These are phyloP conservation scores for Phthorimaea operculella DNA, from an alignment of 1,140 invertebrate species.

Conservation along the genomic window DNA sequence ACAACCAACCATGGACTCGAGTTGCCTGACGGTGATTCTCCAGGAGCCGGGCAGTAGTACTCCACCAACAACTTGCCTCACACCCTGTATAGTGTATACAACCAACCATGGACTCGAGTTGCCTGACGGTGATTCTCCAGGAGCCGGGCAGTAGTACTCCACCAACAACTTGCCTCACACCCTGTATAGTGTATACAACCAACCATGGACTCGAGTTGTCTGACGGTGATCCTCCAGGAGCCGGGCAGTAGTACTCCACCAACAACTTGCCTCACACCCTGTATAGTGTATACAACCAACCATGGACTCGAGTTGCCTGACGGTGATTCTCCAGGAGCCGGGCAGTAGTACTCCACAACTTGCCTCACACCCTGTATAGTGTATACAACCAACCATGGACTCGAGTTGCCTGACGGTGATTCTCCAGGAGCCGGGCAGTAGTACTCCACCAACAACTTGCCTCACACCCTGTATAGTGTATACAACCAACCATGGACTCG, in stretches of 20 bases:
- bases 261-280: conserved; percentile 82
- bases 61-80: conserved; percentile 87
- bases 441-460: conserved; percentile 86
- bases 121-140: conserved; percentile 98
- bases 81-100: no score
- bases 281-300: no score
- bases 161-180: conserved; percentile 87
- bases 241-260: conserved; percentile 91
- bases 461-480: no score
- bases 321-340: conserved; percentile 95
- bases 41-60: conserved; percentile 90
- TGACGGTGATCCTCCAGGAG: conserved; percentile 96
- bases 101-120: no score
- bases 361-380: no score
- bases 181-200: no score
- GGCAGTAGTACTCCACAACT: conserved; percentile 89
- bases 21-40: conserved; percentile 97
- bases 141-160: conserved; percentile 88
- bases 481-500: conserved; percentile 98
- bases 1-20: conserved; percentile 99
- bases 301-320: no score
- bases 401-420: conserved; percentile 99
- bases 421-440: conserved; percentile 91
- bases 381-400: no score
- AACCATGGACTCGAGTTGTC: conserved; percentile 99